A percentile compares a stretch with the other conserved stretches of the same genome.
Conservation (phyloP, 2,797 vertebrate genomes). For the Avahi laniger region DNA sequence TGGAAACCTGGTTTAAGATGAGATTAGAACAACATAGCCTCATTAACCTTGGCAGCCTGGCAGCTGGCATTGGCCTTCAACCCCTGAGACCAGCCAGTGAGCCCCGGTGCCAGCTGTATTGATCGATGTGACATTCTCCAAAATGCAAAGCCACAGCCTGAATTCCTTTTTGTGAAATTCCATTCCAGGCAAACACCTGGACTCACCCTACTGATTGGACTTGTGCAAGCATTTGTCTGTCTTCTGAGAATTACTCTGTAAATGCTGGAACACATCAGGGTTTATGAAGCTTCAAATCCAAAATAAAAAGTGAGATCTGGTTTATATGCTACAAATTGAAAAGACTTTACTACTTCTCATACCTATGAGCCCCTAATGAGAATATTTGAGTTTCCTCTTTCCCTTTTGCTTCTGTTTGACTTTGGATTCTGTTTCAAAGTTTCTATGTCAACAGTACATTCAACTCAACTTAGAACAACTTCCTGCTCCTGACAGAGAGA, state of each 20-base stretch:
- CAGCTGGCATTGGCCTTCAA: not conserved
- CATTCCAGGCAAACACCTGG: constrained; percentile 53
- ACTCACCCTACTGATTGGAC: not conserved
- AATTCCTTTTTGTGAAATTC: constrained; percentile 49
- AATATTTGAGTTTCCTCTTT: not conserved
- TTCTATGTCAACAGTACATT: not conserved
- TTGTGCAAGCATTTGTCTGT: constrained; percentile 26
- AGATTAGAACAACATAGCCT: constrained; percentile 75
- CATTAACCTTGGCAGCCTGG: constrained; percentile 62
- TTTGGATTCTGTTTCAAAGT: not conserved
- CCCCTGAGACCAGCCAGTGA: not conserved
- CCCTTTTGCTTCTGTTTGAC: not conserved
- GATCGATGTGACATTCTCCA: not conserved
- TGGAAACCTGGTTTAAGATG: constrained; percentile 71
- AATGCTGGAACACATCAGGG: not conserved
- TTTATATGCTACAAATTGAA: not conserved
- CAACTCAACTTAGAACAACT: not conserved
- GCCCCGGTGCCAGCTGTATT: not conserved
- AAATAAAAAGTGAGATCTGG: constrained; percentile 32
- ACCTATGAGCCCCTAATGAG: not conserved
- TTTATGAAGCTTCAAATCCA: not conserved
- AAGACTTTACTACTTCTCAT: not conserved
- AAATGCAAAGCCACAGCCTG: not conserved
- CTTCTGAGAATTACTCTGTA: constrained; percentile 48
- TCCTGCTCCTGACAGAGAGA: not conserved